Conservation (phyloP, 2,113 vertebrate genomes). For the Colossoma macropomum region DNA sequence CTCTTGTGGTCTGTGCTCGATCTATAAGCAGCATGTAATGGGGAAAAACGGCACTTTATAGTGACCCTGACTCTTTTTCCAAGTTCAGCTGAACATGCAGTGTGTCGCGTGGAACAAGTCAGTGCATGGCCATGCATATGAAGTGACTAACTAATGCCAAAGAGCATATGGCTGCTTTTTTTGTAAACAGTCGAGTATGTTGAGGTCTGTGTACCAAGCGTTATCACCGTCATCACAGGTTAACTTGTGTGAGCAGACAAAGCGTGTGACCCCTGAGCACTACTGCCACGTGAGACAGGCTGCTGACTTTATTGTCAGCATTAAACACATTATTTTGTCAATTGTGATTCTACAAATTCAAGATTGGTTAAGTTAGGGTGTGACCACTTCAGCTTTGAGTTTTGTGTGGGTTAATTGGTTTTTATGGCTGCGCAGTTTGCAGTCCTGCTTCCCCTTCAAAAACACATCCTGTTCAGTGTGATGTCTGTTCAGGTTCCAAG, state of each 20-base stretch:
- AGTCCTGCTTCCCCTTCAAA: not conserved
- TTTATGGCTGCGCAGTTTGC: not conserved
- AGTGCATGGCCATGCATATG: constrained; percentile 34
- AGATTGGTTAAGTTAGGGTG: not conserved
- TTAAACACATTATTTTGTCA: not conserved
- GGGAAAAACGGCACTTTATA: not conserved
- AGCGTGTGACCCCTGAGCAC: not conserved
- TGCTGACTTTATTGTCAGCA: not conserved
- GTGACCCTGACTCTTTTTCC: not conserved
- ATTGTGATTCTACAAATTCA: not conserved
- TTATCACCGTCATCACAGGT: constrained; percentile 29
- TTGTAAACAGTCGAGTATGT: constrained; percentile 5
- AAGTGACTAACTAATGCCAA: constrained; percentile 11
- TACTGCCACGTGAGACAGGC: not conserved
- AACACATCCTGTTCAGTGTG: constrained; percentile 1
- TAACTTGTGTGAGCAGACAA: not conserved
- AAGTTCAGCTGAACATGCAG: constrained; percentile 18
- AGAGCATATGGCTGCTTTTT: constrained; percentile 26
- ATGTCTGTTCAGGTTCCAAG: not conserved
- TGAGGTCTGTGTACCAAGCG: constrained; percentile 6
- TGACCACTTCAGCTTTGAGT: not conserved
- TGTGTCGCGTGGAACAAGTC: constrained; percentile 4
- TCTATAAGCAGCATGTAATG: not conserved
- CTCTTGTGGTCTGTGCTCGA: not conserved
- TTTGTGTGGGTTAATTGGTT: not conserved